Evolutionary conservation across 2,797 vertebrate genomes (phyloP).

Genomic region (Diplodus sargus): DNA sequence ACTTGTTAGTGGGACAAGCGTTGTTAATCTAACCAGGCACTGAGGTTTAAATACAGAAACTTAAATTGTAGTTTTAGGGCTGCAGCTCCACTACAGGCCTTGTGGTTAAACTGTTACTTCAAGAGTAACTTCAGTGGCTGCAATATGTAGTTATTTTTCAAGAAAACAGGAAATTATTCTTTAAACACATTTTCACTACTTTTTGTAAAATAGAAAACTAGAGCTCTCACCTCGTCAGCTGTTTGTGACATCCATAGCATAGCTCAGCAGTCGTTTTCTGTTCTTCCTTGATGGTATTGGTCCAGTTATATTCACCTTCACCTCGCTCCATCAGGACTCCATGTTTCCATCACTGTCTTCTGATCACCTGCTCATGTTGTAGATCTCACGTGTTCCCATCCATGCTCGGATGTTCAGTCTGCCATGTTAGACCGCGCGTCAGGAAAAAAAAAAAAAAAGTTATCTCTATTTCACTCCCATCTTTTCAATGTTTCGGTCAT

Average conservation of each 20-base stretch:
- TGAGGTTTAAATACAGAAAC: conserved; percentile 16
- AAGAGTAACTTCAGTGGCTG: background rate
- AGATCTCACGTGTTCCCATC: conserved; percentile 48
- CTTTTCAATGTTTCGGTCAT: conserved; percentile 51
- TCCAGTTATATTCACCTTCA: conserved; percentile 17
- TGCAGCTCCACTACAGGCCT: background rate
- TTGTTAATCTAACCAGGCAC: conserved; percentile 27
- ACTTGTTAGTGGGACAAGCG: conserved; percentile 7
- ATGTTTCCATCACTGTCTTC: conserved; percentile 69
- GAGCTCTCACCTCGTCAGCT: conserved; percentile 19
- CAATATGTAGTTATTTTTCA: background rate
- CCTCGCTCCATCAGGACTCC: conserved; percentile 48
- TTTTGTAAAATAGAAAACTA: conserved; percentile 3
- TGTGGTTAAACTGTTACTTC: conserved; percentile 9
- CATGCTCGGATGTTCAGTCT: conserved; percentile 49
- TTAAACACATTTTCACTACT: background rate
- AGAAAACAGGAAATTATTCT: background rate
- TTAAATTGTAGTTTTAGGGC: conserved; percentile 1
- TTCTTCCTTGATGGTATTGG: conserved; percentile 17
- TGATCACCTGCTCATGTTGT: conserved; percentile 42
- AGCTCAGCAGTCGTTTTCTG: conserved; percentile 7
- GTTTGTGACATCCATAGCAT: conserved; percentile 26
- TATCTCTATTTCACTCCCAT: conserved; percentile 59
- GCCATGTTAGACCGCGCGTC: conserved; percentile 35
- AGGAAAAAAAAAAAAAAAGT: conserved; percentile 28